Percentiles rank a stretch among this genome's conserved stretches.
Evolutionary conservation across 2,888 invertebrate species (phyloP).

Genomic region (Caenorhabditis sp.): DNA sequence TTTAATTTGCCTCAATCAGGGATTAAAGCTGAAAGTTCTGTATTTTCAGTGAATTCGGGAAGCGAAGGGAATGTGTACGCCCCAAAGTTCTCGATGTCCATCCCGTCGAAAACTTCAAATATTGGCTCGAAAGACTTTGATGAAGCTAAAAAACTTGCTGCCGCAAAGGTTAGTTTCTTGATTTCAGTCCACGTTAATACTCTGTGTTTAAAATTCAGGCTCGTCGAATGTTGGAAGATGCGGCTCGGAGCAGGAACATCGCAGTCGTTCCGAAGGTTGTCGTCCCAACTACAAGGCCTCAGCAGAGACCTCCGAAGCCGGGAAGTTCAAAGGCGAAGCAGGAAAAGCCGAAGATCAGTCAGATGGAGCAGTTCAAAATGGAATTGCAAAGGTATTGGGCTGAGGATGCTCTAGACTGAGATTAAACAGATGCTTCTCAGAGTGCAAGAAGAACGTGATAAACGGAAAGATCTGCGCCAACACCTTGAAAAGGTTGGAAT

Average conservation of each 20-base stretch:
- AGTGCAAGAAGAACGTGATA: slow-evolving; percentile 97
- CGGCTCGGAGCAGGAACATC: slow-evolving; percentile 40
- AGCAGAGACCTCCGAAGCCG: slow-evolving; percentile 84
- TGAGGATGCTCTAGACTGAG: neutral
- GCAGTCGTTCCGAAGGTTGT: slow-evolving; percentile 61
- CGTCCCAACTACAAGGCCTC: slow-evolving; percentile 47
- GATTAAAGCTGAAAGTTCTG: neutral
- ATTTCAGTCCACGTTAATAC: no score
- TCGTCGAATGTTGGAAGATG: slow-evolving; percentile 72
- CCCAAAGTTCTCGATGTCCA: slow-evolving; percentile 51
- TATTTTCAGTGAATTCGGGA: slow-evolving; percentile 34
- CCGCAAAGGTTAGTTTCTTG: slow-evolving; percentile 71
- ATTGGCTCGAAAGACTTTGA: slow-evolving; percentile 64
- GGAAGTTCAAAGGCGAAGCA: slow-evolving; percentile 65
- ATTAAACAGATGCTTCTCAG: slow-evolving; percentile 81
- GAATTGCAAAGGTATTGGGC: slow-evolving; percentile 88
- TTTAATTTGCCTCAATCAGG: no score
- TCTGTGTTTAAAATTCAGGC: slow-evolving; percentile 49
- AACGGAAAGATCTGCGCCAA: slow-evolving; percentile 88
- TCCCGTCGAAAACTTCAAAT: slow-evolving; percentile 36
- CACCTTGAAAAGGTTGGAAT: slow-evolving; percentile 77
- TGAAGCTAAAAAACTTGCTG: slow-evolving; percentile 72
- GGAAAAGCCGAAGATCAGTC: slow-evolving; percentile 91
- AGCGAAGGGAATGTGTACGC: slow-evolving; percentile 44
- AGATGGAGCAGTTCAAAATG: slow-evolving; percentile 97